A percentile compares a stretch with the other conserved stretches of the same genome.
Evolutionary conservation across 2,113 vertebrate genomes (phyloP).

Genomic region (Oreochromis niloticus): DNA sequence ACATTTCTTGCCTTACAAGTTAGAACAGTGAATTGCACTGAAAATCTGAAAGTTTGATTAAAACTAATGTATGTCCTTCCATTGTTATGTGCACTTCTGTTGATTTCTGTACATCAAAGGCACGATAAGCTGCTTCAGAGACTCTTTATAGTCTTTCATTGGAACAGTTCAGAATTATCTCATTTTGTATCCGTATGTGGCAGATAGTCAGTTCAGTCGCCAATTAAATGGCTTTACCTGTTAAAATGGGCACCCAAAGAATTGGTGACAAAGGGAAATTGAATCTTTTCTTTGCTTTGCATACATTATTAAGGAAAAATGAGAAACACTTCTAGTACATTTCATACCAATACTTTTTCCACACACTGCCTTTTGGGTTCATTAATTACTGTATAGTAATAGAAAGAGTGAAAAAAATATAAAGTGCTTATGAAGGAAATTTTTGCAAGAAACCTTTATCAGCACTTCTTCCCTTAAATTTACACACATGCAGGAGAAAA

Average conservation of each 20-base stretch:
- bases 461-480: background rate
- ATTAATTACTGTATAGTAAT: background rate
- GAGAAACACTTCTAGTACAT: background rate
- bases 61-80: background rate
- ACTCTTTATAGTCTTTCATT: background rate
- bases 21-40: background rate
- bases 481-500: background rate
- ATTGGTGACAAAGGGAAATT: background rate
- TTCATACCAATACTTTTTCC: background rate
- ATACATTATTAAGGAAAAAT: background rate
- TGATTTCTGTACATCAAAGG: background rate
- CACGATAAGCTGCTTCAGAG: background rate
- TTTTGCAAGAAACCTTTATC: background rate
- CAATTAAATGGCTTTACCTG: constrained; percentile 11
- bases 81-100: background rate
- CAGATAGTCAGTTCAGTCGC: background rate
- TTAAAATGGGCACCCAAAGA: background rate
- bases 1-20: background rate
- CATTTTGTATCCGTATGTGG: background rate
- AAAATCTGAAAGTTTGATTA: background rate
- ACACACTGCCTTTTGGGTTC: background rate
- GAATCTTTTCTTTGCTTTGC: background rate
- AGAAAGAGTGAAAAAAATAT: background rate
- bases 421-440: background rate
- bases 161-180: background rate